phyloP scores from a whole-genome alignment of 2,113 vertebrate genomes.

The Aspidoscelis tigris region DNA sequence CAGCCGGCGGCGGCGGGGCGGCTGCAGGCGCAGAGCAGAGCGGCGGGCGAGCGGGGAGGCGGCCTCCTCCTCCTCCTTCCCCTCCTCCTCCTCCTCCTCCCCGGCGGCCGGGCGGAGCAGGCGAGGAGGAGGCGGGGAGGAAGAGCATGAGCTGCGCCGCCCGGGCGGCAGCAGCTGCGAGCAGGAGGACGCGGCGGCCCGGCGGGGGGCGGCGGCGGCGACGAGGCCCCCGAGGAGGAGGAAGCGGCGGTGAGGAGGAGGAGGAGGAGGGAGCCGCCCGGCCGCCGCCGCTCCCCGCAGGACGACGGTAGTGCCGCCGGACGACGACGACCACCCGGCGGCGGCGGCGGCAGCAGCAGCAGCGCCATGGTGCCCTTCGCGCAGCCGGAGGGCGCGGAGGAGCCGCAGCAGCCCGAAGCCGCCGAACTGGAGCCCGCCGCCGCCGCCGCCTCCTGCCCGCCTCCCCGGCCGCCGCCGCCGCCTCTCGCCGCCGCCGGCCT shows the following conservation, averaged over 20 bases:
- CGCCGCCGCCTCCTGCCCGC: neutral
- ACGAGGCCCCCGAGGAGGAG: neutral
- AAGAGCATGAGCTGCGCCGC: constrained; percentile 31
- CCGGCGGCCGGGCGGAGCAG: neutral
- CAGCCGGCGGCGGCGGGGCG: neutral
- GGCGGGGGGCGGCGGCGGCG: neutral
- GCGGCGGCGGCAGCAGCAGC: neutral
- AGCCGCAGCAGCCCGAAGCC: constrained; percentile 74
- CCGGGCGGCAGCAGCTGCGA: neutral
- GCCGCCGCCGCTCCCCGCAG: neutral
- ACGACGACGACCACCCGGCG: neutral
- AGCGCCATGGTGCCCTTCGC: constrained; percentile 81
- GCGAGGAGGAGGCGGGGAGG: constrained; percentile 5
- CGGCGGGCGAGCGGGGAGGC: neutral
- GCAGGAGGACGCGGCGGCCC: no score
- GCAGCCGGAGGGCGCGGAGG: constrained; percentile 76
- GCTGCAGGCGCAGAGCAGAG: neutral
- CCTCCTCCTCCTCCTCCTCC: neutral
- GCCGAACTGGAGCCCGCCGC: constrained; percentile 88
- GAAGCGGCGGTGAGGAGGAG: neutral
- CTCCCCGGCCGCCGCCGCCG: neutral
- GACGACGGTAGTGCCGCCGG: neutral
- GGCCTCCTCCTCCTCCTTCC: neutral
- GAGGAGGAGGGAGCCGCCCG: neutral
- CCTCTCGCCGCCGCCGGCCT: neutral